These are phyloP conservation scores for Epizoanthus rinbou DNA, from an alignment of 92 coral and sea anemone species.

Conservation along the genomic window DNA sequence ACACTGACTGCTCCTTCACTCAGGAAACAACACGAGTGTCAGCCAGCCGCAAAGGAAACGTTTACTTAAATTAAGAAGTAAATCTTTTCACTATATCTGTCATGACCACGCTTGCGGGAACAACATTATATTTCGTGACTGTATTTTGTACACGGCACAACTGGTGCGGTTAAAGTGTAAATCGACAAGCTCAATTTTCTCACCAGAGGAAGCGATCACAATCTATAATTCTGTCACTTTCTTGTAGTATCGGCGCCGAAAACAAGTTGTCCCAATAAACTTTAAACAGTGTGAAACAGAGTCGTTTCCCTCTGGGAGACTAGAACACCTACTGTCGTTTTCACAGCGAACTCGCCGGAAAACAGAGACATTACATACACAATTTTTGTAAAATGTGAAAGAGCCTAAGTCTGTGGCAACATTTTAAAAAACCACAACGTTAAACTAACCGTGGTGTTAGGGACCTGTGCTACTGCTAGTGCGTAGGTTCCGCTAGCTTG, in stretches of 20 bases:
- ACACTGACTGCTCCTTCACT: background rate
- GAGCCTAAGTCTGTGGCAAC: background rate
- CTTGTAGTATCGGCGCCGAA: background rate
- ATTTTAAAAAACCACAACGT: constrained; percentile 11
- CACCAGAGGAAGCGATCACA: constrained; percentile 1
- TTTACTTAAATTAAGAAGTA: constrained; percentile 30
- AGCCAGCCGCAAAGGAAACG: background rate
- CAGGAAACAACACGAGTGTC: constrained; percentile 22
- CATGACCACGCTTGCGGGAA: constrained; percentile 20
- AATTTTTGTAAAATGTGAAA: constrained; percentile 2
- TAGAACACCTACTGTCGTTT: background rate
- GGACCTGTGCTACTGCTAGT: background rate
- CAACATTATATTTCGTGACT: constrained; percentile 2
- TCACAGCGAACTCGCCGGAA: background rate
- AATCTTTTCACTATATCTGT: constrained; percentile 10
- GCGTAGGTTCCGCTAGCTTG: background rate
- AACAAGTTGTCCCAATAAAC: background rate
- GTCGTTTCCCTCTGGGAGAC: constrained; percentile 1
- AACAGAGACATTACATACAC: background rate
- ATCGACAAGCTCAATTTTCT: background rate
- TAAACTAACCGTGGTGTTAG: background rate
- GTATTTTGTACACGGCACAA: background rate
- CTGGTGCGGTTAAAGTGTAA: constrained; percentile 8
- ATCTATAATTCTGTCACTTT: background rate
- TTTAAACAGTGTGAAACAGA: too few species aligned